phyloP scores from a whole-genome alignment of 1,140 invertebrate species.

The Heliconius melpomene region DNA sequence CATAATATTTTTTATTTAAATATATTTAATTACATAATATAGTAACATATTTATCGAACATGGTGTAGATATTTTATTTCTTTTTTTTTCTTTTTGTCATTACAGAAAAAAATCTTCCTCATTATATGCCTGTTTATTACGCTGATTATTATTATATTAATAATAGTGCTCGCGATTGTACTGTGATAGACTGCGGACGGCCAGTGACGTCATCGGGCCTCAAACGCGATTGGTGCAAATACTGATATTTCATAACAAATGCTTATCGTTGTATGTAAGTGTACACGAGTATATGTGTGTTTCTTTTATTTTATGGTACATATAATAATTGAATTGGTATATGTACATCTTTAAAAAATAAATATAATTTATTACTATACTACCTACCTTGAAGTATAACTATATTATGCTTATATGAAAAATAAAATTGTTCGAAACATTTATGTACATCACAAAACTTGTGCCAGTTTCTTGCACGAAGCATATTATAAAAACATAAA shows the following conservation, averaged over 20 bases:
- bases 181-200: conserved; percentile 54
- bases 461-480: background rate
- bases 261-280: conserved; percentile 37
- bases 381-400: background rate
- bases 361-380: background rate
- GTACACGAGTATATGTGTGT: background rate
- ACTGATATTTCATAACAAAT: conserved; percentile 37
- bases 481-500: background rate
- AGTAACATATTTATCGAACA: background rate
- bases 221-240: conserved; percentile 41
- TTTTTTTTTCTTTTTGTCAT: conserved; percentile 84
- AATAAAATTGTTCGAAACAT: background rate
- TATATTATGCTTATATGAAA: background rate
- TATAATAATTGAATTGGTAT: background rate
- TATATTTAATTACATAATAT: background rate
- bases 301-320: background rate
- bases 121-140: conserved; percentile 89
- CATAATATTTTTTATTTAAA: background rate
- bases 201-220: conserved; percentile 48
- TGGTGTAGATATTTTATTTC: conserved; percentile 51
- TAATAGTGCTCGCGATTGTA: conserved; percentile 84
- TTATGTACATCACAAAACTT: background rate
- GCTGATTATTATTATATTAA: conserved; percentile 85
- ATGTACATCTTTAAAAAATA: background rate
- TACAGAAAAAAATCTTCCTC: conserved; percentile 93